Percentiles rank a stretch among this genome's conserved stretches.
These are phyloP conservation scores for Neosilurus hyrtlii DNA, from an alignment of 2,797 vertebrate genomes.

Conservation along the genomic window DNA sequence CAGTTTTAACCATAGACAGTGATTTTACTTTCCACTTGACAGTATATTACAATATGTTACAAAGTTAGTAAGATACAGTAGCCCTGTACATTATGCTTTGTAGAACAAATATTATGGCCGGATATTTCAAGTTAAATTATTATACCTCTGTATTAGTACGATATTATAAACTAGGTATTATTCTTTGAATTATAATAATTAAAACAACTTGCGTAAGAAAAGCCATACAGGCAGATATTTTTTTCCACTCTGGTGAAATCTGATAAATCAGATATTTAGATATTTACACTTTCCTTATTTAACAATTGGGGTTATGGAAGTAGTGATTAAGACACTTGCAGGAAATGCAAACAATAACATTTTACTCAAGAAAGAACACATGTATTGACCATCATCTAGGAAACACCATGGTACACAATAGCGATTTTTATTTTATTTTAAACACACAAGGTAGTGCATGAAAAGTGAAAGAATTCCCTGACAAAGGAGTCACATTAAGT, in stretches of 20 bases:
- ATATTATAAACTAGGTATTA: background rate
- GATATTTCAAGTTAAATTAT: background rate
- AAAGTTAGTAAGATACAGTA: background rate
- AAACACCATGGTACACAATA: background rate
- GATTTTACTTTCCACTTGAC: background rate
- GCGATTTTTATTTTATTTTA: background rate
- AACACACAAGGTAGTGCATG: background rate
- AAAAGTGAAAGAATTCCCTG: constrained; percentile 12
- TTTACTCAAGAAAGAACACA: background rate
- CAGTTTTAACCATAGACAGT: background rate
- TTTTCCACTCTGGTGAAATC: background rate
- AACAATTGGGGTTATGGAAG: constrained; percentile 33
- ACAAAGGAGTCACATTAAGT: background rate
- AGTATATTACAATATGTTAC: background rate
- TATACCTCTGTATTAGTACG: background rate
- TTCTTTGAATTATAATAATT: background rate
- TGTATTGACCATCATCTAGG: background rate
- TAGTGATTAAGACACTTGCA: background rate
- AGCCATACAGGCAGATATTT: background rate
- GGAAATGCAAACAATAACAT: constrained; percentile 5
- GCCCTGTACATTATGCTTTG: background rate
- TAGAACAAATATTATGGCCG: background rate
- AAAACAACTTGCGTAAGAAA: background rate
- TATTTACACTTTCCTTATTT: constrained; percentile 43
- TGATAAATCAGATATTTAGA: constrained; percentile 36